Evolutionary conservation across 1,140 invertebrate species (phyloP).

Genomic region (Archegozetes longisetosus): DNA sequence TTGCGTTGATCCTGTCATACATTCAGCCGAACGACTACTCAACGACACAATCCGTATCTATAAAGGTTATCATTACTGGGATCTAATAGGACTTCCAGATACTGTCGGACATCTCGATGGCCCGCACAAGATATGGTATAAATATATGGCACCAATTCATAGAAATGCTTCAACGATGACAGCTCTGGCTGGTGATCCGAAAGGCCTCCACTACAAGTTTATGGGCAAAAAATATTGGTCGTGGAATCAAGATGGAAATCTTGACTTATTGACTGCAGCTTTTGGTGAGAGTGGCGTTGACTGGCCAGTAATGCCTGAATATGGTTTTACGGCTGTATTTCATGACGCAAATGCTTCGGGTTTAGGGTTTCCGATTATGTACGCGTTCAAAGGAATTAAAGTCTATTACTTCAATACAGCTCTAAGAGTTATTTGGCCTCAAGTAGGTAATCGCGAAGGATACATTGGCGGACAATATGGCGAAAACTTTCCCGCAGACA

Average conservation of each 20-base stretch:
- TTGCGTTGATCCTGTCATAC: not conserved
- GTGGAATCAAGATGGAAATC: not conserved
- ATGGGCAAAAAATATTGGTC: not conserved
- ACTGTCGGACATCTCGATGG: not conserved
- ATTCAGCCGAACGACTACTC: not conserved
- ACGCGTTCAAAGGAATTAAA: not conserved
- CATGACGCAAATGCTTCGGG: not conserved
- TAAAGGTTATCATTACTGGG: not conserved
- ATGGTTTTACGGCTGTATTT: not conserved
- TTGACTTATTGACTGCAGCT: not conserved
- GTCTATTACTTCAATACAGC: not conserved
- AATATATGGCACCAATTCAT: not conserved
- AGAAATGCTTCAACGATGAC: not conserved
- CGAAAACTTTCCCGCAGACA: not conserved
- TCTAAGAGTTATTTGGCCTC: not conserved
- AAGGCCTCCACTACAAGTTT: not conserved
- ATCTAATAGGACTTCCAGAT: not conserved
- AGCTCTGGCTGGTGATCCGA: not conserved
- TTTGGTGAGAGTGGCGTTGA: no score
- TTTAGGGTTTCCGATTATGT: not conserved
- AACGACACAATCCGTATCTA: not conserved
- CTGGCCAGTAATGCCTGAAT: not conserved
- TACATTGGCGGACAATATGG: not conserved
- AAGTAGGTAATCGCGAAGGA: not conserved
- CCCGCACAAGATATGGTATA: not conserved